Conservation (phyloP, 2,888 invertebrate genomes). For the Graphium colonna region DNA sequence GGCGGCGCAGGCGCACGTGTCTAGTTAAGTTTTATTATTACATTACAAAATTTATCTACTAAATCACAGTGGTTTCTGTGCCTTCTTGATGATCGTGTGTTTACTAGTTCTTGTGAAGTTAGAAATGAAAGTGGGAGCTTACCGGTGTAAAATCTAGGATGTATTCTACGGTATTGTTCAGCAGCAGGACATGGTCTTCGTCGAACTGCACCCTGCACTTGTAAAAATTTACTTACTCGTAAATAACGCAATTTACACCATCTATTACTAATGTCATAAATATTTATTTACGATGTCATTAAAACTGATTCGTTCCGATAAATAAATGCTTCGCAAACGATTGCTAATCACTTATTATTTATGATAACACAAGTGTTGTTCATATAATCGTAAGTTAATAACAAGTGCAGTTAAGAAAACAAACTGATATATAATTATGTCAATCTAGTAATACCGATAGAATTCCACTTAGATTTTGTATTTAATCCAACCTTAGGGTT, state of each 20-base stretch:
- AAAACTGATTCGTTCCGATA: neutral
- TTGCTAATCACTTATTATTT: no score
- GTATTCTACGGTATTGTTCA: slow-evolving; percentile 55
- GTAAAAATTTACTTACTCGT: no score
- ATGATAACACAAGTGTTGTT: neutral
- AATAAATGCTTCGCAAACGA: neutral
- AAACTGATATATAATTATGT: neutral
- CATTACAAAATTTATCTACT: no score
- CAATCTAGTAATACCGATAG: slow-evolving; percentile 20
- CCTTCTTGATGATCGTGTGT: no score
- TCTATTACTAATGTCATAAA: no score
- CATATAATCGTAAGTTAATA: neutral
- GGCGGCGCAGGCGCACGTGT: neutral
- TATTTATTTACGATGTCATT: neutral
- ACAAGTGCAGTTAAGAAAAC: neutral
- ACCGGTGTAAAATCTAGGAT: slow-evolving; percentile 59
- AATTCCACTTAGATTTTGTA: slow-evolving; percentile 15
- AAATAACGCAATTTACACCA: no score
- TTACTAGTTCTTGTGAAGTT: no score
- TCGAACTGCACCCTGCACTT: slow-evolving; percentile 49
- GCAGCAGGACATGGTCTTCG: slow-evolving; percentile 42
- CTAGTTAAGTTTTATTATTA: no score
- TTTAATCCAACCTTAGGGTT: no score
- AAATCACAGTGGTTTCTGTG: no score
- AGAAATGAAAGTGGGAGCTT: slow-evolving; percentile 33